These are phyloP conservation scores for Actenoides lindsayi DNA, from an alignment of 2,113 vertebrate genomes.

Conservation along the genomic window DNA sequence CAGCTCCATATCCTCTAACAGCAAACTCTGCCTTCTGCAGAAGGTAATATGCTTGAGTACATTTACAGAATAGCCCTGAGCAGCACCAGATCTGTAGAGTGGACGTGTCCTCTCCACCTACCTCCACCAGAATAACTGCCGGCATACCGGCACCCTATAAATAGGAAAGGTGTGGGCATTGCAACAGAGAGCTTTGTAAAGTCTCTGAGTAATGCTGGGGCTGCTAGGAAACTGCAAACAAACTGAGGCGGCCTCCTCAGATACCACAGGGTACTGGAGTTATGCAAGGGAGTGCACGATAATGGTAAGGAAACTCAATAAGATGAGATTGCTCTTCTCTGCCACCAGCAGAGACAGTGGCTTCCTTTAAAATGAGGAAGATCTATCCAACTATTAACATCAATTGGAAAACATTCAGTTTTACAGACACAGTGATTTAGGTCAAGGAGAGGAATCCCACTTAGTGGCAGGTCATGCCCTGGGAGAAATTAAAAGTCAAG, in stretches of 20 bases:
- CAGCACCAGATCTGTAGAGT: background rate
- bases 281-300: background rate
- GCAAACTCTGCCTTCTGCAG: background rate
- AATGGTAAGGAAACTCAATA: background rate
- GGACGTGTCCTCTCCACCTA: background rate
- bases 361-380: background rate
- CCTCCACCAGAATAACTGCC: background rate
- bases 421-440: background rate
- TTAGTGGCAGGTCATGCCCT: background rate
- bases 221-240: conserved; percentile 56
- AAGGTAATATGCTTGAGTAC: background rate
- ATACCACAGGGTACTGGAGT: background rate
- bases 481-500: background rate
- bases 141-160: background rate
- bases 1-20: background rate
- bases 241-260: background rate
- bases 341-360: background rate
- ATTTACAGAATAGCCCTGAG: background rate
- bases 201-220: background rate
- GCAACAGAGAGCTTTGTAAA: background rate
- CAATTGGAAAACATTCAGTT: background rate
- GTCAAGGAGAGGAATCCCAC: background rate
- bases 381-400: background rate
- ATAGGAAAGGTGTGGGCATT: conserved; percentile 55
- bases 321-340: background rate